Evolutionary conservation across 2,797 vertebrate species (phyloP).

Genomic region (Gambusia yucatana): DNA sequence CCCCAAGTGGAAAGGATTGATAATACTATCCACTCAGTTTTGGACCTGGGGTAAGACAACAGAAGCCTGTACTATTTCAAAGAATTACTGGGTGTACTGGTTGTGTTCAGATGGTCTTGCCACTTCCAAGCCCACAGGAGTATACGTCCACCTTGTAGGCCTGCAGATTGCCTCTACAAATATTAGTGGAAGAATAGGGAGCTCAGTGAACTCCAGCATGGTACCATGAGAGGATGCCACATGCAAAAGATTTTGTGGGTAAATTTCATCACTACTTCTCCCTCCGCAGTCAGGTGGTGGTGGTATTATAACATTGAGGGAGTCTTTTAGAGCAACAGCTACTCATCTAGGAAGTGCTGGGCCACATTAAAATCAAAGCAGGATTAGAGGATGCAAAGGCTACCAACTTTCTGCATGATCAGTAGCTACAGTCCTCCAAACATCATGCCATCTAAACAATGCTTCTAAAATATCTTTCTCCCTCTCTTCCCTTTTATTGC

Average conservation of each 20-base stretch:
- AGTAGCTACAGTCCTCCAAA: too few relatives aligned
- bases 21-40: background rate
- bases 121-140: too few relatives aligned
- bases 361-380: too few relatives aligned
- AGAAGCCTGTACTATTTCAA: too few relatives aligned
- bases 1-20: slow-evolving; percentile 56
- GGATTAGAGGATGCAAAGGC: too few relatives aligned
- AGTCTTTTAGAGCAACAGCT: background rate
- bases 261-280: background rate
- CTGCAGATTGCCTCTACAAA: background rate
- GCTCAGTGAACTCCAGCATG: background rate
- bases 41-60: too few relatives aligned
- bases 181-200: background rate
- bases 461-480: too few relatives aligned
- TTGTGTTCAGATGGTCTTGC: background rate
- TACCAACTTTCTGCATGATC: too few relatives aligned
- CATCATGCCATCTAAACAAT: too few relatives aligned
- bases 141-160: background rate
- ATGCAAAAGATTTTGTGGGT: background rate
- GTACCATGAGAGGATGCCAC: background rate
- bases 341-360: too few relatives aligned
- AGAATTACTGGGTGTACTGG: background rate
- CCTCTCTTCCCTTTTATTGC: too few relatives aligned
- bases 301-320: background rate
- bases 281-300: background rate